These are phyloP conservation scores for Meiosimyza decipiens DNA, from an alignment of 2,888 invertebrate genomes.

Conservation along the genomic window DNA sequence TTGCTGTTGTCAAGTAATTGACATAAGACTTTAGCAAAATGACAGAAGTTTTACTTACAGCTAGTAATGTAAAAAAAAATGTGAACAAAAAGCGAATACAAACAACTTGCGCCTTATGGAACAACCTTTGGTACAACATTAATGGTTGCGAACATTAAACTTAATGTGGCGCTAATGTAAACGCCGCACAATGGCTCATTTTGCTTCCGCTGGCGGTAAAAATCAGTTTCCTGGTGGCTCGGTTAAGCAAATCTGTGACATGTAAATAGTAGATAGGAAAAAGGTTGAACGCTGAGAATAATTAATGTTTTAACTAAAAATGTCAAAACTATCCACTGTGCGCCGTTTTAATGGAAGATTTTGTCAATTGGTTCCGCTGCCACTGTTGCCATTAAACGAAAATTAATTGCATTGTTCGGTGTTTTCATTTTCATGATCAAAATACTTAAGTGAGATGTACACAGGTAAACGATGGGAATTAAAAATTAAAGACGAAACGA, in stretches of 20 bases:
- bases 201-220: too few species aligned
- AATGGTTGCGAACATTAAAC: conserved; percentile 38
- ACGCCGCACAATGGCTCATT: conserved; percentile 39
- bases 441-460: too few species aligned
- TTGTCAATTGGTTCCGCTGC: conserved; percentile 6
- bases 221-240: too few species aligned
- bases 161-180: conserved; percentile 55
- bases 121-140: conserved; percentile 28
- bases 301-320: conserved; percentile 7
- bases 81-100: too few species aligned
- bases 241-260: too few species aligned
- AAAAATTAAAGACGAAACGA: too few species aligned
- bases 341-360: neutral
- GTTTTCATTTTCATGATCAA: too few species aligned
- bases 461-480: too few species aligned
- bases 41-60: conserved; percentile 30
- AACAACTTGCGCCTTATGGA: too few species aligned
- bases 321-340: conserved; percentile 19
- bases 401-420: conserved; percentile 29
- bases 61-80: neutral
- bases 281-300: too few species aligned
- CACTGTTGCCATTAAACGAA: conserved; percentile 33
- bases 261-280: too few species aligned
- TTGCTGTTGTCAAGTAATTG: conserved; percentile 28
- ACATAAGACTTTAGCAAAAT: conserved; percentile 21